A percentile compares a stretch with the other conserved stretches of the same genome.
phyloP scores from a whole-genome alignment of 2,888 invertebrate genomes.

The Sarcophaga subvicina region DNA sequence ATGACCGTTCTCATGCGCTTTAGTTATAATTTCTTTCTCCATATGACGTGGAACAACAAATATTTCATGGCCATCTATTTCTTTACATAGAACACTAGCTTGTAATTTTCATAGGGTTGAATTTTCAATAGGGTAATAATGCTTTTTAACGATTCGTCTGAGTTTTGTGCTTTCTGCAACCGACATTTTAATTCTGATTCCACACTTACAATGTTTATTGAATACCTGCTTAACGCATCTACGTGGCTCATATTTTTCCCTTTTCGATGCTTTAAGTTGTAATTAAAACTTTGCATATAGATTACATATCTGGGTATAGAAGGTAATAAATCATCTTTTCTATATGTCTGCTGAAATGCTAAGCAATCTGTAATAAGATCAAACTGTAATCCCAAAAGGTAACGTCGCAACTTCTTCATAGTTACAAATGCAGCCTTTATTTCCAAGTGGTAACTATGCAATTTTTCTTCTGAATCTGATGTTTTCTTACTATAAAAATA shows the following conservation, averaged over 20 bases:
- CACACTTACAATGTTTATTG: no score
- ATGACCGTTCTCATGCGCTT: not conserved
- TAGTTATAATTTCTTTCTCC: not conserved
- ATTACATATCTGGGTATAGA: no score
- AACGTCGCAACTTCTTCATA: conserved; percentile 70
- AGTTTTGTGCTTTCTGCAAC: no score
- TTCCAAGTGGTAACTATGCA: conserved; percentile 71
- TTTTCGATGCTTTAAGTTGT: no score
- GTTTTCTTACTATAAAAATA: conserved; percentile 15
- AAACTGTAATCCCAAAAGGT: conserved; percentile 64
- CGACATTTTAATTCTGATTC: no score
- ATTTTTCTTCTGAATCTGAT: conserved; percentile 14
- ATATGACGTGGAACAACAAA: conserved; percentile 8
- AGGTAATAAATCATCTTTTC: no score
- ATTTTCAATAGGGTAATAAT: no score
- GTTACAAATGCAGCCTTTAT: conserved; percentile 68
- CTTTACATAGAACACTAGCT: not conserved
- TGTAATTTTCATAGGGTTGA: not conserved
- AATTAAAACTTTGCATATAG: no score
- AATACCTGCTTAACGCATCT: no score
- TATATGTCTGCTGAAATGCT: no score
- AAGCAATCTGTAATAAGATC: not conserved
- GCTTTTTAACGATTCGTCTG: no score
- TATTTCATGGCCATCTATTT: not conserved
- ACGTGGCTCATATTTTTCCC: no score